These are phyloP conservation scores for Choreutis nemorana DNA, from an alignment of 2,888 invertebrate species.

Conservation along the genomic window DNA sequence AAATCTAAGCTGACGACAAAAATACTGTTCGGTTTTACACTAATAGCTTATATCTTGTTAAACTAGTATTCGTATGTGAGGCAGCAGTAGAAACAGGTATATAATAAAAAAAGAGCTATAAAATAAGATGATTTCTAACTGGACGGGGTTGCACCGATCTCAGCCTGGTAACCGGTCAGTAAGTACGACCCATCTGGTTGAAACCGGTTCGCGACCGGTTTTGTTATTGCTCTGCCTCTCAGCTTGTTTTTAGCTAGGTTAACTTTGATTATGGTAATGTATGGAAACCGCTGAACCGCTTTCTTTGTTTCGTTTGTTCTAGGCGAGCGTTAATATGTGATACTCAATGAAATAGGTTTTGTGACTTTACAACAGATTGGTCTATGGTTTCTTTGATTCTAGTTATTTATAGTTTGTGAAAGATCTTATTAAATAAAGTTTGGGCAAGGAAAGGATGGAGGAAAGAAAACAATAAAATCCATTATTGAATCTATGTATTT, in stretches of 20 bases:
- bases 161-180: not conserved
- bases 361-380: no score
- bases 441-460: no score
- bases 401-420: no score
- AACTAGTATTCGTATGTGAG: constrained; percentile 17
- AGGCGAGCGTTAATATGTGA: constrained; percentile 4
- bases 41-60: no score
- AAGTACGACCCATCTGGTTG: constrained; percentile 17
- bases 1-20: no score
- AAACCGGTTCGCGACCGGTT: constrained; percentile 25
- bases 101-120: not conserved
- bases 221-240: constrained; percentile 23
- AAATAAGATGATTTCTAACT: not conserved
- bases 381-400: no score
- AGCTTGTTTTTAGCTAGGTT: constrained; percentile 28
- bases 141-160: no score
- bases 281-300: constrained; percentile 25
- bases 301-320: constrained; percentile 28
- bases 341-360: no score
- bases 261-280: constrained; percentile 35
- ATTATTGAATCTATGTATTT: constrained; percentile 64
- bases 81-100: not conserved
- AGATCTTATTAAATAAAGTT: no score
- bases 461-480: constrained; percentile 30
- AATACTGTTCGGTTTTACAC: no score